phyloP scores from a whole-genome alignment of 2,888 invertebrate genomes.

The Carterocephalus palaemon region DNA sequence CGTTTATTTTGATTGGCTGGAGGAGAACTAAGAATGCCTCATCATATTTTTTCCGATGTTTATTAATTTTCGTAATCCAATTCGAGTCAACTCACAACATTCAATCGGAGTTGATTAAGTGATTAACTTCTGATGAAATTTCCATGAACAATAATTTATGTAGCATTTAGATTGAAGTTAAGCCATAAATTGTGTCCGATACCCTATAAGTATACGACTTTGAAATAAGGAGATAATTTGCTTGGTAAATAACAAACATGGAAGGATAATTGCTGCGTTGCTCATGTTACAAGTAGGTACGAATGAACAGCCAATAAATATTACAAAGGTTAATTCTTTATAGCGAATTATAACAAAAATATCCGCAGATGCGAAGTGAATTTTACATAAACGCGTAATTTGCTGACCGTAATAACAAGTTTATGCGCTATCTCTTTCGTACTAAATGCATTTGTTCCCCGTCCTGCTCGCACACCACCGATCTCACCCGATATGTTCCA shows the following conservation, averaged over 20 bases:
- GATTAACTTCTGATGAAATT: no score
- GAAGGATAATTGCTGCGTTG: conserved; percentile 9
- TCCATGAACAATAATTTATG: no score
- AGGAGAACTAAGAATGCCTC: no score
- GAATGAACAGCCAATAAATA: conserved; percentile 19
- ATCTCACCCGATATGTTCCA: conserved; percentile 40
- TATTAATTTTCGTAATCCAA: no score
- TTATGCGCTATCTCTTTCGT: conserved; percentile 39
- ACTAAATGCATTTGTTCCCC: conserved; percentile 31
- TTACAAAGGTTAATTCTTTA: conserved; percentile 5
- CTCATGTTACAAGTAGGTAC: conserved; percentile 19
- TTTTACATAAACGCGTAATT: conserved; percentile 66
- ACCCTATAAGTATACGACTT: conserved; percentile 5
- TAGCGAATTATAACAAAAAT: conserved; percentile 39
- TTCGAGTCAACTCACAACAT: no score
- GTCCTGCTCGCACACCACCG: conserved; percentile 35
- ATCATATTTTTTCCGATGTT: no score
- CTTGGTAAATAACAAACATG: neutral
- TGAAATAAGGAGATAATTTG: conserved; percentile 5
- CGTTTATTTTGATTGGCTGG: no score
- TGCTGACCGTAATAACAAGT: conserved; percentile 57
- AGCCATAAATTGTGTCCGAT: conserved; percentile 5
- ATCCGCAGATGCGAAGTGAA: conserved; percentile 43
- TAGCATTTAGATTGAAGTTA: neutral
- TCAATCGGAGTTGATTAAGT: no score